Evolutionary conservation across 2,888 invertebrate genomes (phyloP), one percentile per base, ranked within the genome.

Genomic region (Siphlonurus alternatus): DNA sequence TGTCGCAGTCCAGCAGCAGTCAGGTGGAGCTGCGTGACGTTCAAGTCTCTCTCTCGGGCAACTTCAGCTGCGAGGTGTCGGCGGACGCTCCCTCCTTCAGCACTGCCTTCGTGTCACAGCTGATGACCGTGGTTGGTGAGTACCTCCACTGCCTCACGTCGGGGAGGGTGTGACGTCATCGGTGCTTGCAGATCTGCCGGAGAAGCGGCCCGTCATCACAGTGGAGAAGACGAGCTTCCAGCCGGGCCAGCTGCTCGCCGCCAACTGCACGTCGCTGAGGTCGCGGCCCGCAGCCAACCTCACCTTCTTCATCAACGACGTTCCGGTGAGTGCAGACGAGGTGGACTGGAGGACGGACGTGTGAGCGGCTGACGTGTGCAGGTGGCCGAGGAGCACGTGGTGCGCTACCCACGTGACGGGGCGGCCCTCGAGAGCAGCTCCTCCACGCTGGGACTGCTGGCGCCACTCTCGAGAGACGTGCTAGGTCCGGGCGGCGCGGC

Each of bases 241-340:
- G 72, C 83, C 86, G 0, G 88, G 88, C 1, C 89, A 90, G 74
- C 77, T 80, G 38, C 77, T 91, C 66, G 78, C 79, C 65, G 89
- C 88, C 61, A 91, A 90, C 77, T 91, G 91, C 76, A 84, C 87
- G n/a, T 84, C 88, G 2, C 81, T 85, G 3, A 85, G 87, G 2
- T 86, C 89, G n/a, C 81, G 82, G 69, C 91, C 90, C 7, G 81
- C 84, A 53, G 85, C 86, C 38, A 83, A 83, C 69, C 80, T 91
- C 67, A 87, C 84, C 71, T 88, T 90, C 71, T 81, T 82, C 69
- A 82, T 91, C 68, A 90, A 91, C 75, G 87, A 88, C 73, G 81
- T 83, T 71, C 82, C 84, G 78, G 89, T 89, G 76, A 87, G 87
- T 81, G 22, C 2, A n/a, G 5, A 15, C 5, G 7, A 38, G 7